Conservation (phyloP, 2,797 vertebrate species). For the Chiloscyllium punctatum region DNA sequence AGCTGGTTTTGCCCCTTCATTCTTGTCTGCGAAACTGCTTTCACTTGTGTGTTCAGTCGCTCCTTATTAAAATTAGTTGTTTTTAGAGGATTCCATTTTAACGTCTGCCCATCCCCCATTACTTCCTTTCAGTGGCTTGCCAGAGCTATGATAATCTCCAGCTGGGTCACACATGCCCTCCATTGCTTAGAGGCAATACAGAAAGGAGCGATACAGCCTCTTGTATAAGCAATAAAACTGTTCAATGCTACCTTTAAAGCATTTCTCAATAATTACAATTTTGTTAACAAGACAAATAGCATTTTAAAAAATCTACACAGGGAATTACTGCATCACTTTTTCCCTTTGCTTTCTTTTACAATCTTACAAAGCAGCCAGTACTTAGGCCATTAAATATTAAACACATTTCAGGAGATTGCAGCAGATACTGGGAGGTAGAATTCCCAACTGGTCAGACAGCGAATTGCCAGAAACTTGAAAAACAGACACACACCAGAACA, state of each 20-base stretch:
- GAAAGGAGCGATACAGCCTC: not conserved
- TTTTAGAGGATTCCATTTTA: conserved; percentile 15
- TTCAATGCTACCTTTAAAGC: not conserved
- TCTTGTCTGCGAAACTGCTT: not conserved
- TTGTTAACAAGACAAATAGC: not conserved
- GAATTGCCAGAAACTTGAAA: not conserved
- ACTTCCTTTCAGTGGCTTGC: conserved; percentile 26
- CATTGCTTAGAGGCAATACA: conserved; percentile 32
- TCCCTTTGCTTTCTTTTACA: not conserved
- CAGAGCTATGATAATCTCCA: conserved; percentile 5
- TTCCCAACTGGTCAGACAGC: conserved; percentile 10
- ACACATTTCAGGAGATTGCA: not conserved
- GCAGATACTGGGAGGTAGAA: conserved; percentile 30
- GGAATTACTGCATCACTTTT: conserved; percentile 14
- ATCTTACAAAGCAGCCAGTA: conserved; percentile 12
- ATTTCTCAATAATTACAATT: not conserved
- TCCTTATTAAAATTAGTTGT: not conserved
- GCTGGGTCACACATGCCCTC: conserved; percentile 14
- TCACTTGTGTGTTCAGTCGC: not conserved
- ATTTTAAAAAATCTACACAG: not conserved
- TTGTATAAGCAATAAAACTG: not conserved
- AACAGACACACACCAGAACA: not conserved
- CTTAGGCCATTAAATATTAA: conserved; percentile 30
- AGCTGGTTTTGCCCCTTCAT: not conserved
- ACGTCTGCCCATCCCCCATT: conserved; percentile 9